Conservation (phyloP, 2,797 vertebrate genomes). For the Coracias cyanogaster region DNA sequence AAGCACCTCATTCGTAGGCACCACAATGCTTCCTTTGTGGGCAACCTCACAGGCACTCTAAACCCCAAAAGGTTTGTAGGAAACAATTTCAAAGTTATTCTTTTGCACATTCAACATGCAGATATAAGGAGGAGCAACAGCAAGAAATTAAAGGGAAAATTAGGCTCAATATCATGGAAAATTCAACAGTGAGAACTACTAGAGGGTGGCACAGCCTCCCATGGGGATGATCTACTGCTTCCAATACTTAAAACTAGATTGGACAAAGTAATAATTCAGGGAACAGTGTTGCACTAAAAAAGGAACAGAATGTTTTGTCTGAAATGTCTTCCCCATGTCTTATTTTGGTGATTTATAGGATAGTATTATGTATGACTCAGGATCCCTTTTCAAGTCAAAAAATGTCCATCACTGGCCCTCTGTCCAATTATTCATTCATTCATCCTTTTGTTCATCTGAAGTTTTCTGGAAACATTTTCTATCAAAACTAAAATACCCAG, state of each 20-base stretch:
- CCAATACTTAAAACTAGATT: conserved; percentile 17
- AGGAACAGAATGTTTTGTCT: neutral
- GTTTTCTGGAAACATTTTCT: conserved; percentile 16
- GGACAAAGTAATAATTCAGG: conserved; percentile 12
- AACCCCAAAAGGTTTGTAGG: neutral
- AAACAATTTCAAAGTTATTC: neutral
- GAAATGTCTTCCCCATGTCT: neutral
- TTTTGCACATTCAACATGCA: neutral
- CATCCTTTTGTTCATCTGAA: neutral
- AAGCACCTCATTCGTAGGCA: neutral
- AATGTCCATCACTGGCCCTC: neutral
- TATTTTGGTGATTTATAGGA: neutral
- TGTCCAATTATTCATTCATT: neutral
- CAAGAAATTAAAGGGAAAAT: conserved; percentile 9
- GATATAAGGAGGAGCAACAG: neutral
- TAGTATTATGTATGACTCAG: neutral
- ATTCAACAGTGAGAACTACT: neutral
- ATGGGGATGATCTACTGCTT: conserved; percentile 16
- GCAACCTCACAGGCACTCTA: neutral
- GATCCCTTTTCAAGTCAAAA: neutral
- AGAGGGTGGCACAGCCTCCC: neutral
- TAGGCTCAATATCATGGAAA: neutral
- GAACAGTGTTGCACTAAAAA: neutral
- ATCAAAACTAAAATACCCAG: neutral
- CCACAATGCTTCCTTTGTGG: neutral